A percentile compares a stretch with the other conserved stretches of the same genome.
phyloP scores from a whole-genome alignment of 1,140 invertebrate genomes.

The Amyelois transitella region DNA sequence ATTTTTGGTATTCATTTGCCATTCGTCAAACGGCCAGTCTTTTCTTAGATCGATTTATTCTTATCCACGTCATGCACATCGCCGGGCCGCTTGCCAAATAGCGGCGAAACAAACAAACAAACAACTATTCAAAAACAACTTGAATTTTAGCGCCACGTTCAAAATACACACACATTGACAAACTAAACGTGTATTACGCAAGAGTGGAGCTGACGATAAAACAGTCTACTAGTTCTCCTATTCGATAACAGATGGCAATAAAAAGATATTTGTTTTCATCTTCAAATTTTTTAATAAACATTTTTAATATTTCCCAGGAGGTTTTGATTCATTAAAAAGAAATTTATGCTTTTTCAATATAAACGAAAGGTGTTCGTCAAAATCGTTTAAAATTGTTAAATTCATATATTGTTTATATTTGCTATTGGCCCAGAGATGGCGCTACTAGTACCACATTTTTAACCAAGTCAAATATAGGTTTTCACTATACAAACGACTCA shows the following conservation, averaged over 20 bases:
- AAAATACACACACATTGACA: conserved; percentile 42
- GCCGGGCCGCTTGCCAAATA: not conserved
- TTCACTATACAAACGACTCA: conserved; percentile 11
- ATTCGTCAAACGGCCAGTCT: not conserved
- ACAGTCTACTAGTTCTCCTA: conserved; percentile 37
- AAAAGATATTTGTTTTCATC: not conserved
- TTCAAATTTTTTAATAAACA: too few relatives aligned
- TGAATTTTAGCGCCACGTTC: conserved; percentile 31
- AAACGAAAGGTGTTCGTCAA: not conserved
- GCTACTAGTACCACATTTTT: conserved; percentile 18
- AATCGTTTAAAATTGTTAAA: not conserved
- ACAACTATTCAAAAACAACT: not conserved
- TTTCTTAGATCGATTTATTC: not conserved
- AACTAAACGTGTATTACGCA: conserved; percentile 9
- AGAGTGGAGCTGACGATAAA: conserved; percentile 32
- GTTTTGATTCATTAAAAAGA: not conserved
- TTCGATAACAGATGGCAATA: conserved; percentile 41
- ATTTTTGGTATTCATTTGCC: not conserved
- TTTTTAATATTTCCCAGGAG: too few relatives aligned
- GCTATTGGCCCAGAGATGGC: conserved; percentile 35
- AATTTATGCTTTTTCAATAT: not conserved
- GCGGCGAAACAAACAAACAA: not conserved
- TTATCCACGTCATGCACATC: not conserved
- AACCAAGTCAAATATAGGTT: conserved; percentile 21
- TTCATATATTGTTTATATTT: not conserved